Percentiles rank a stretch among this genome's conserved stretches.
These are phyloP conservation scores for Ctenodactylus gundi DNA, from an alignment of 2,113 vertebrate genomes.

Conservation along the genomic window DNA sequence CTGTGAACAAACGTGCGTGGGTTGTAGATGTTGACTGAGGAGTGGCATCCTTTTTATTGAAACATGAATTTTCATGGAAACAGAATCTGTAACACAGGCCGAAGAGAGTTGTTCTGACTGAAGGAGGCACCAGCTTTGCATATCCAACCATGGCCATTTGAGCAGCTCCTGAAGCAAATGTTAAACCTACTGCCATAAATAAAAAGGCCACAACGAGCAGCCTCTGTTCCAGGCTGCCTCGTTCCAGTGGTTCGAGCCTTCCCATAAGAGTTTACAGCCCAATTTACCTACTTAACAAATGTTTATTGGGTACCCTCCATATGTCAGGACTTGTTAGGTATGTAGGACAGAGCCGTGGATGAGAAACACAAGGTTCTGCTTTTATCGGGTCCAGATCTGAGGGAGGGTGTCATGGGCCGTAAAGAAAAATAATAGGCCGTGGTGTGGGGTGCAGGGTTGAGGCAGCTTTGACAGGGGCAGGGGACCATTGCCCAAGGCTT, in stretches of 20 bases:
- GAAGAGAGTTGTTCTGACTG: not conserved
- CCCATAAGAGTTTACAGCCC: constrained; percentile 6
- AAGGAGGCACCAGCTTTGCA: accelerated
- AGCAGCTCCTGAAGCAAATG: not conserved
- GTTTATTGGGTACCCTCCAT: not conserved
- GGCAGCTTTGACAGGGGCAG: not conserved
- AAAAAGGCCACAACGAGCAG: accelerated
- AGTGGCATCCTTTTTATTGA: not conserved
- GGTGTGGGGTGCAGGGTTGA: accelerated
- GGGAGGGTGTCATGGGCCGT: not conserved
- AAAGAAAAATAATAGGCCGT: not conserved
- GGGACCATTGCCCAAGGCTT: accelerated
- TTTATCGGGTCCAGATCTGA: not conserved
- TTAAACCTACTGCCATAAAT: not conserved
- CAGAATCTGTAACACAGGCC: not conserved
- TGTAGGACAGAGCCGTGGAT: not conserved
- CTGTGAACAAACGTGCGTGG: no score
- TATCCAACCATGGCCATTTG: not conserved
- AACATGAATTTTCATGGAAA: not conserved
- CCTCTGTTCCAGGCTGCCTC: not conserved
- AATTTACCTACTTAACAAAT: not conserved
- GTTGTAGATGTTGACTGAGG: not conserved
- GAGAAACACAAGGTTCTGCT: not conserved
- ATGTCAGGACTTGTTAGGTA: constrained; percentile 43
- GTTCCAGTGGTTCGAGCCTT: not conserved